phyloP scores from a whole-genome alignment of 2,113 vertebrate genomes.

The Recurvirostra avosetta region DNA sequence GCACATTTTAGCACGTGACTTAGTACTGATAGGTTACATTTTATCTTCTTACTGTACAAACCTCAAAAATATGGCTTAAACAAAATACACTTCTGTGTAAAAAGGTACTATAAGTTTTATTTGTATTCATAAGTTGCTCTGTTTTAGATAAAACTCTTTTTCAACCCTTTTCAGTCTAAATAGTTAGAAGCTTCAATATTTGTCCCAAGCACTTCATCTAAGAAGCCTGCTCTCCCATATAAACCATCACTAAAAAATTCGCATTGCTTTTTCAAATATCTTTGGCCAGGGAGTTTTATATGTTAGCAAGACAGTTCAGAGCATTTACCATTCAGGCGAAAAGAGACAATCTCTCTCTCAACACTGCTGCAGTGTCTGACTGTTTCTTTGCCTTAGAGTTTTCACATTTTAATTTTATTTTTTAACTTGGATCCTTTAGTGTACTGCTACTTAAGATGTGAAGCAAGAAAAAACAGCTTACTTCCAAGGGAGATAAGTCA shows the following conservation, averaged over 20 bases:
- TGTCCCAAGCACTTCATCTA: neutral
- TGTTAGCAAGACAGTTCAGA: neutral
- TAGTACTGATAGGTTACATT: neutral
- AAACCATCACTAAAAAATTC: neutral
- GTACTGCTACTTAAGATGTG: neutral
- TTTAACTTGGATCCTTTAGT: neutral
- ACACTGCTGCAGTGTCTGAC: neutral
- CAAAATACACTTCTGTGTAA: neutral
- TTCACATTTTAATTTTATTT: neutral
- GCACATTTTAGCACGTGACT: neutral
- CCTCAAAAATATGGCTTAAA: neutral
- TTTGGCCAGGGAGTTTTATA: neutral
- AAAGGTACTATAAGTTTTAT: neutral
- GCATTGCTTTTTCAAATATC: neutral
- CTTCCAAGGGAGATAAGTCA: neutral
- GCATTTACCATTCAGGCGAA: neutral
- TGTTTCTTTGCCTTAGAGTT: neutral
- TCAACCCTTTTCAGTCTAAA: neutral
- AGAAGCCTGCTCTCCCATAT: neutral
- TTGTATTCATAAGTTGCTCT: neutral
- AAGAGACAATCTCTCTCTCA: neutral
- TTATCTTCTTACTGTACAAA: neutral
- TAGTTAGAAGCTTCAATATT: neutral
- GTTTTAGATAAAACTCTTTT: neutral
- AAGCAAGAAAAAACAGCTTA: neutral